Base-by-base conservation (phyloP, 2,113 vertebrate genomes). In the Thermophis baileyi region DNA sequence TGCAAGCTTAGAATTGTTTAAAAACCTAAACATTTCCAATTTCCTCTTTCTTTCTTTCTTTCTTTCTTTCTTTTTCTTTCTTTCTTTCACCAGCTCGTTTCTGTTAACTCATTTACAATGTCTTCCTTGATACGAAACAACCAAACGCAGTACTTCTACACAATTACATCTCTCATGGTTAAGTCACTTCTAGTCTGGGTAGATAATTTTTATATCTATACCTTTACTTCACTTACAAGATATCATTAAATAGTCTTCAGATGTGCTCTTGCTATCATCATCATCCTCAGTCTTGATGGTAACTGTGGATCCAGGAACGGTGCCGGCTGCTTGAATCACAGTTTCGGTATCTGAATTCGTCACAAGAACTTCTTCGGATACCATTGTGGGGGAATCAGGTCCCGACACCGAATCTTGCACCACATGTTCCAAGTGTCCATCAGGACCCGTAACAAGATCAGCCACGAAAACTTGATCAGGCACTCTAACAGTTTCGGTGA, bases 171-270 rank as follows among this genome's bases (percentile, higher is more conserved):
- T 63, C 93, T 92, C 74, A 95, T 93, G 92, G 89, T 91, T 89
- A 91, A 93, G 95, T 74, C 60, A 93, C 89, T 95, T 93, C n/a
- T 24, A 95, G 40, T 40, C 94, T 92, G 94, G 91, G 90, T 81
- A 89, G 93, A 74, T 86, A 93, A 93, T 87, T 86, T 91, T 2
- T 47, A 47, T 57, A 89, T 81, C 92, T 92, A 92, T 87, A 94
- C 93, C 96, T 96, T 93, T 92, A 91, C 88, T 95, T 93, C 93
- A 99, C 98, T 98, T 98, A 99, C 99, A 97, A 93, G 99, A 99
- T 97, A 99, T 99, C 99, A 99, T 99, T 96, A 99, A 98, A 97
- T 99, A 99, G 98, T 99, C 99, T 97, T 99, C 99, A 69, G 99
- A 99, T 10, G 98, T 98, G 97, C 98, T 99, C 97, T 99, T 99